Conservation (phyloP, 2,797 vertebrate species). For the Pseudomugil gertrudae region DNA sequence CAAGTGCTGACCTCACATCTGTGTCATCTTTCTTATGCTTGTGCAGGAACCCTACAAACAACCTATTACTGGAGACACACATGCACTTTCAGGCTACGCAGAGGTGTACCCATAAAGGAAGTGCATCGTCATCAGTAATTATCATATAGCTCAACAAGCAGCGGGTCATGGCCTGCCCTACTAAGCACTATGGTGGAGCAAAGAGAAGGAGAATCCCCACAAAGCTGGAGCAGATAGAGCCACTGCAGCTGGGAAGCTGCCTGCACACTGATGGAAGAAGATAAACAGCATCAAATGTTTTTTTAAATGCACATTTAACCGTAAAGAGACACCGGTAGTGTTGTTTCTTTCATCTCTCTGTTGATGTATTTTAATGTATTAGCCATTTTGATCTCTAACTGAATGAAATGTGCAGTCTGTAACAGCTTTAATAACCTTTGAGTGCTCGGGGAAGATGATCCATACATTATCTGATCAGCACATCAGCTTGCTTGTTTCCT, state of each 20-base stretch:
- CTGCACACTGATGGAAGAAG: conserved; percentile 25
- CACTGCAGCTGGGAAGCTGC: conserved; percentile 45
- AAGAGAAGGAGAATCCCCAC: conserved; percentile 53
- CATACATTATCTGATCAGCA: conserved; percentile 18
- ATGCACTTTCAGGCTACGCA: conserved; percentile 28
- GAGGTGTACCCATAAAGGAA: conserved; percentile 56
- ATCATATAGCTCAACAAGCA: conserved; percentile 69
- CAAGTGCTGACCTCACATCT: conserved; percentile 69
- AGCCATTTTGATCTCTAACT: background rate
- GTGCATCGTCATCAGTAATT: conserved; percentile 77
- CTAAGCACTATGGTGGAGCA: conserved; percentile 67
- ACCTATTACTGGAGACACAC: conserved; percentile 18
- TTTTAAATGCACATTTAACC: background rate
- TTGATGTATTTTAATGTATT: conserved; percentile 4
- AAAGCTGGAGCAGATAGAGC: conserved; percentile 29
- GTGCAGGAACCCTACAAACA: conserved; percentile 22
- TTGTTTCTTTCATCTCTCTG: background rate
- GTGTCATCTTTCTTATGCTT: conserved; percentile 52
- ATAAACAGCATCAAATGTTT: conserved; percentile 1
- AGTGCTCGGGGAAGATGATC: conserved; percentile 8
- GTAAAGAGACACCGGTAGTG: background rate
- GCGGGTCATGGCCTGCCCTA: conserved; percentile 72
- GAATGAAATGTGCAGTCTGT: background rate
- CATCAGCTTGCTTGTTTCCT: conserved; percentile 20
- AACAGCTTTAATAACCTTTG: background rate